Conservation (phyloP, 2,113 vertebrate genomes). For the Polypterus bichir region DNA sequence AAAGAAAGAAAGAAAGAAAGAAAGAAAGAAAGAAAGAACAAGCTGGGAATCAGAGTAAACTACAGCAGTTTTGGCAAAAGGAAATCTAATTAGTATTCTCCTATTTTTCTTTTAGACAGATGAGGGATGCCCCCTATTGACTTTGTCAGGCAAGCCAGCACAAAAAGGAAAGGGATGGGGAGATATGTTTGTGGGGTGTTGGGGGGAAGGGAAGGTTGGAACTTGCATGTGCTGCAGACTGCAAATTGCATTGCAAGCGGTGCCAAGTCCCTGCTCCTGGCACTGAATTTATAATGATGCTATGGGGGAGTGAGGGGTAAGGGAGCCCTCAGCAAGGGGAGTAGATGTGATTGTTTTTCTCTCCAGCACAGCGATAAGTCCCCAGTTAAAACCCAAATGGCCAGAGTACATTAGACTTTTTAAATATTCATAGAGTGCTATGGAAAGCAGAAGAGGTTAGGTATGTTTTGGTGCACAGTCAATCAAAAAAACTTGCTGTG, state of each 20-base stretch:
- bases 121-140: slow-evolving; percentile 98
- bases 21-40: slow-evolving; percentile 15
- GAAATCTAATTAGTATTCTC: slow-evolving; percentile 83
- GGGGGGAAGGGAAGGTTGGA: slow-evolving; percentile 34
- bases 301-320: slow-evolving; percentile 60
- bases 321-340: slow-evolving; percentile 66
- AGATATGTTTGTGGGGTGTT: slow-evolving; percentile 11
- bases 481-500: slow-evolving; percentile 71
- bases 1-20: background rate
- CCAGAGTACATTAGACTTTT: slow-evolving; percentile 73
- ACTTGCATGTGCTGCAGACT: slow-evolving; percentile 24
- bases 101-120: slow-evolving; percentile 97
- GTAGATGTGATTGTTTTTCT: slow-evolving; percentile 39
- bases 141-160: slow-evolving; percentile 80
- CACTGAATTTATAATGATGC: slow-evolving; percentile 75
- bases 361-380: slow-evolving; percentile 62
- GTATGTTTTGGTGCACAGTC: slow-evolving; percentile 65
- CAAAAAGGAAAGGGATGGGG: slow-evolving; percentile 34
- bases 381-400: slow-evolving; percentile 67
- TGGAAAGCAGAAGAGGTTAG: slow-evolving; percentile 67
- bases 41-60: slow-evolving; percentile 62
- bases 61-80: slow-evolving; percentile 60
- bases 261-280: slow-evolving; percentile 71
- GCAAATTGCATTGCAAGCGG: slow-evolving; percentile 23
- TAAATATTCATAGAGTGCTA: slow-evolving; percentile 87